Base-by-base conservation (phyloP, 53 echinoderm and acorn worm species). In the Henricia sp. region DNA sequence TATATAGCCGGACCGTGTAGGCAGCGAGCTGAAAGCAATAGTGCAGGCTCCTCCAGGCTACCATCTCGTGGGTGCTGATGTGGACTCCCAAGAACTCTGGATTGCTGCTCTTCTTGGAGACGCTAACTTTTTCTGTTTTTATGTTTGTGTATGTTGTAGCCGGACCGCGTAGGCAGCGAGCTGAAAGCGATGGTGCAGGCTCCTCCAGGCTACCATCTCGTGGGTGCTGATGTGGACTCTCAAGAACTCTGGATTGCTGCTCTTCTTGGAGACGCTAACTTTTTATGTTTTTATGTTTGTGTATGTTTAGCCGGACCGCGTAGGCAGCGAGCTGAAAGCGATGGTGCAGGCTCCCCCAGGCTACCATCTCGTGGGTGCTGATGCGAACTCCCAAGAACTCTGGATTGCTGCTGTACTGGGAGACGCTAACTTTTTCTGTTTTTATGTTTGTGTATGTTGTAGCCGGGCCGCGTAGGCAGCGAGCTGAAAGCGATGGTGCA, bases 231-330 rank as follows among this genome's bases (percentile, higher is more conserved):
- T 87, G 96, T 96, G 12, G 96, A 96, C 56, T 95, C 96, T 10
- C 96, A 96, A 78, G 96, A 96, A 56, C 89, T 96, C 41, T 96
- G 96, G 96, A 96, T 96, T 28, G 96, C 96, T 42, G 91, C 96
- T 23, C 84, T 96, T 1, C 89, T 96, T 29, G 96, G 96, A 1
- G 96, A 96, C 82, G 89, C 93, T 6, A 91, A 91, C 65, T 96
- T 93, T 89, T 89, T 85, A 68, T 93, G 96, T 82, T 89, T 93
- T 71, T 91, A 93, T 93, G 93, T n/a, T n/a, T n/a, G n/a, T n/a
- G n/a, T n/a, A n/a, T n/a, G n/a, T n/a, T n/a, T n/a, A n/a, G n/a
- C n/a, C 87, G 27, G 83, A 95, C 62, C 70, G 12, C 36, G 35
- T 4, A 30, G 20, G 9, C 6, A 37, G 13, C 26, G 23, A n/a